Percentiles rank a stretch among this genome's conserved stretches.
phyloP scores from a whole-genome alignment of 2,797 vertebrate species.

The Siniperca scherzeri region DNA sequence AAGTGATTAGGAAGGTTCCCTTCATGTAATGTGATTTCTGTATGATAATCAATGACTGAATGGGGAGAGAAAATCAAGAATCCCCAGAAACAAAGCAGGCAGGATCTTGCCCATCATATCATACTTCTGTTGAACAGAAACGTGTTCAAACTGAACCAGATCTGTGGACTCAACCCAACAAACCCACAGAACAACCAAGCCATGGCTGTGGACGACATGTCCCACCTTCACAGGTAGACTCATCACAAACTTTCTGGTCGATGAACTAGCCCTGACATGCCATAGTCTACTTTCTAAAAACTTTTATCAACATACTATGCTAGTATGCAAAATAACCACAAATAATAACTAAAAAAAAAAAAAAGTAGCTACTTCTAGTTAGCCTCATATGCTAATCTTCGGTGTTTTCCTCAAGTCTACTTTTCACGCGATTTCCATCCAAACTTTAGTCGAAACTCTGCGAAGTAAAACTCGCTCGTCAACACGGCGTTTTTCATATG shows the following conservation, averaged over 20 bases:
- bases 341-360: too few relatives aligned
- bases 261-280: not conserved
- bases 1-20: not conserved
- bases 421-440: not conserved
- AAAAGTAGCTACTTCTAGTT: not conserved
- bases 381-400: fast-evolving
- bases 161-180: too few relatives aligned
- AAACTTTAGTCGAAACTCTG: not conserved
- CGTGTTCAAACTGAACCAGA: not conserved
- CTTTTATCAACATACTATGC: too few relatives aligned
- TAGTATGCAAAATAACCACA: not conserved
- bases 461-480: not conserved
- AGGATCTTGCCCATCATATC: not conserved
- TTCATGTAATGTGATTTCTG: not conserved
- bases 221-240: too few relatives aligned
- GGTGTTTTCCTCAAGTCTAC: not conserved
- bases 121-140: not conserved
- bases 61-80: not conserved
- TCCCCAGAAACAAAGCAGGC: fast-evolving
- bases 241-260: slow-evolving; percentile 10
- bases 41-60: not conserved
- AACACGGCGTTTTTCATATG: not conserved
- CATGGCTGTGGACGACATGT: not conserved
- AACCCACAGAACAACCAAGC: not conserved
- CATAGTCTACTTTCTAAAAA: not conserved